Evolutionary conservation across 2,113 vertebrate genomes (phyloP), one percentile per base, ranked within the genome.

Genomic region (Pomatostomus ruficeps): DNA sequence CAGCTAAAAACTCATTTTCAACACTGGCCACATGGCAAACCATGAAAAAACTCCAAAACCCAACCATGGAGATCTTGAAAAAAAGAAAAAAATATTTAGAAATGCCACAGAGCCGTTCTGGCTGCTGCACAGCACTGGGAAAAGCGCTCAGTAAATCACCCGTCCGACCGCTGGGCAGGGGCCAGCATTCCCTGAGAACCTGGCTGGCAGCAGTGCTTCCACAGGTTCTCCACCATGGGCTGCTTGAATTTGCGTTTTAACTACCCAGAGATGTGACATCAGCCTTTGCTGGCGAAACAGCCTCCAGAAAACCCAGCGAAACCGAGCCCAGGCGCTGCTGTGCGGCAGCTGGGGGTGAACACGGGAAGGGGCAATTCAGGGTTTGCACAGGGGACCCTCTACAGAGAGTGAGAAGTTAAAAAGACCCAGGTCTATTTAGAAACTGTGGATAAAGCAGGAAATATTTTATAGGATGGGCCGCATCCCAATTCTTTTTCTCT

Each of bases 101-200:
- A 82, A 42, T 10, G 40, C 51, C 58, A 54, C 52, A 14, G 65
- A 58, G 57, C 31, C 7, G 3, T 48, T 80, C 52, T 88, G 85
- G 77, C 88, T 58, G 49, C 88, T 75, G 84, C 86, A 85, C 14
- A 91, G 93, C 84, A 70, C 12, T 51, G 68, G 86, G 63, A 40
- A 85, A 81, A 91, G 63, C 90, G 85, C 77, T 84, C 3, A 63
- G 90, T 84, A 88, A 95, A 96, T 84, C 94, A 79, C 65, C 40
- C 36, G 1, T 45, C 6, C 17, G 93, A 58, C 61, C 7, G 17
- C 62, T 95, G 93, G 93, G 92, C 82, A 52, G 58, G 74, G 75
- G 94, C 94, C 95, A 95, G 92, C 63, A 23, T 58, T 92, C 78
- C 22, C 93, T 76, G 72, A 91, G 96, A 96, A 86, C 93, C 93